Evolutionary conservation across 2,113 vertebrate species (phyloP).

Genomic region (Malurus elegans): DNA sequence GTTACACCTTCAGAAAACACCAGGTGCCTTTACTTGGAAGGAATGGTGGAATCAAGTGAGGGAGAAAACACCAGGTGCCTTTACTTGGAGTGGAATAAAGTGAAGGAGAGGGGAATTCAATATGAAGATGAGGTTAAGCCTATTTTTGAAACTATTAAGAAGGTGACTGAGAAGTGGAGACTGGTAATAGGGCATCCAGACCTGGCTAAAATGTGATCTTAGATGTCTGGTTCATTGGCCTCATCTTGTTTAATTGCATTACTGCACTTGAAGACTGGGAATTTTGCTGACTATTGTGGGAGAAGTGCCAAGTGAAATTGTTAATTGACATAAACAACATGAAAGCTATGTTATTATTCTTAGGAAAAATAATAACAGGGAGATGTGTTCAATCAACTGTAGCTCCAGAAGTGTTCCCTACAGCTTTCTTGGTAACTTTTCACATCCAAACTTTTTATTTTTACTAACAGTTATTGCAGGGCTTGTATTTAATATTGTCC

Average conservation of each 20-base stretch:
- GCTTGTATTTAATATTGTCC: not conserved
- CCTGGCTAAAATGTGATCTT: not conserved
- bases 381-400: not conserved
- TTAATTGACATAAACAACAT: not conserved
- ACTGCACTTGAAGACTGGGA: not conserved
- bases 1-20: not conserved
- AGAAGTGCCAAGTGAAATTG: not conserved
- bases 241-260: not conserved
- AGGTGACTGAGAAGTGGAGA: not conserved
- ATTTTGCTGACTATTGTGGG: not conserved
- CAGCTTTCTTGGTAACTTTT: not conserved
- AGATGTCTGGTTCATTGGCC: not conserved
- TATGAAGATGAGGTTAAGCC: not conserved
- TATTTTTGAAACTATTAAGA: not conserved
- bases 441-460: not conserved
- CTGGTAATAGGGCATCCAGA: not conserved
- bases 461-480: not conserved
- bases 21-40: not conserved
- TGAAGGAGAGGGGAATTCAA: not conserved
- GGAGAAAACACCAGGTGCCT: not conserved
- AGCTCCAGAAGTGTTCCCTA: not conserved
- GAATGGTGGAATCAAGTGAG: not conserved
- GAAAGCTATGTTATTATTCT: not conserved
- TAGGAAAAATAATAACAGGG: not conserved
- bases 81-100: not conserved